A percentile compares a stretch with the other conserved stretches of the same genome.
phyloP scores from a whole-genome alignment of 2,888 invertebrate species.

The Drosophila fungiperda region DNA sequence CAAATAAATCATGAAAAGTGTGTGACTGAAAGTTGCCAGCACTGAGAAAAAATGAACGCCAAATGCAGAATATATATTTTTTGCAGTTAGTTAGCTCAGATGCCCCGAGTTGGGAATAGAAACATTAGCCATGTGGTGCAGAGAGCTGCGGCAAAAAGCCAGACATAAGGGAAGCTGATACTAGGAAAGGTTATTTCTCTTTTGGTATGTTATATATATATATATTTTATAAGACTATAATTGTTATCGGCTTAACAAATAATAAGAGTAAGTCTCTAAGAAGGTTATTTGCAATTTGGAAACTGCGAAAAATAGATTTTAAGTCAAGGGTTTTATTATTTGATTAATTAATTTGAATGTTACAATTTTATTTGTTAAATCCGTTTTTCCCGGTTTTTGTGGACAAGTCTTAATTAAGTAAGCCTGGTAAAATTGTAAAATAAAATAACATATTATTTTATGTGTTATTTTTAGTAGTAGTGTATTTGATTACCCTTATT shows the following conservation, averaged over 20 bases:
- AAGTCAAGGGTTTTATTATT: neutral
- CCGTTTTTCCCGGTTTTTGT: neutral
- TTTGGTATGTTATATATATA: neutral
- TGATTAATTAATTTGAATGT: neutral
- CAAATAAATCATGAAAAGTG: constrained; percentile 63
- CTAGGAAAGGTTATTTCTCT: neutral
- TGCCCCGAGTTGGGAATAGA: neutral
- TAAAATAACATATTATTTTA: neutral
- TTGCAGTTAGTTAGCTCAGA: neutral
- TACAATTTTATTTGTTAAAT: neutral
- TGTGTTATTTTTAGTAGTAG: neutral
- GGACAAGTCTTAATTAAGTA: no score
- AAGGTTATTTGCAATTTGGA: neutral
- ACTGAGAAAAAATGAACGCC: constrained; percentile 2
- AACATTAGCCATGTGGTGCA: neutral
- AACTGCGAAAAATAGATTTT: neutral
- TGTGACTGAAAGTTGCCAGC: constrained; percentile 23
- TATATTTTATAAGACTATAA: neutral
- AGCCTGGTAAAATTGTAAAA: neutral
- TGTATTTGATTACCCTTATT: neutral
- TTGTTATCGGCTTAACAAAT: neutral
- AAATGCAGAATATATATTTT: constrained; percentile 5
- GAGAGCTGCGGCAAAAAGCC: neutral
- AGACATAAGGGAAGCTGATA: neutral
- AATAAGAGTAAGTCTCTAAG: neutral